Conservation (phyloP, 2,113 vertebrate genomes). For the Arizona elegans region DNA sequence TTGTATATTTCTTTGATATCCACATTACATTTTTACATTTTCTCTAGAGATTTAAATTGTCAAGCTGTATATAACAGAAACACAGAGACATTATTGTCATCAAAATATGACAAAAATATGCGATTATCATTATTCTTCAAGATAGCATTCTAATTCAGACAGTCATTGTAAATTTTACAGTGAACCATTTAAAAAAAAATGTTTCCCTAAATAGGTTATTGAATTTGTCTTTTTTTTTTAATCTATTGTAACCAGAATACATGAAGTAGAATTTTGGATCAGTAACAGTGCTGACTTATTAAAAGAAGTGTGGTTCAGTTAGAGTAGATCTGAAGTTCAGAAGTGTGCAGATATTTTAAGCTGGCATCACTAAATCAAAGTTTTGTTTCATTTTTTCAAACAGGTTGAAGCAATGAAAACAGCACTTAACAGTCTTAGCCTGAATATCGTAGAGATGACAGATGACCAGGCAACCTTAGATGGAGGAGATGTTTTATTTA, state of each 20-base stretch:
- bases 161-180: not conserved
- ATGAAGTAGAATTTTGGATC: not conserved
- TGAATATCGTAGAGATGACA: conserved; percentile 92
- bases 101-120: fast-evolving
- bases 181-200: not conserved
- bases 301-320: not conserved
- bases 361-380: not conserved
- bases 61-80: not conserved
- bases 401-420: conserved; percentile 85
- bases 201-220: not conserved
- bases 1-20: not conserved
- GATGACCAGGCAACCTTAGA: conserved; percentile 92
- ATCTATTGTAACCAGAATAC: not conserved
- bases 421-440: conserved; percentile 80
- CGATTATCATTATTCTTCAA: not conserved
- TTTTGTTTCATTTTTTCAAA: conserved; percentile 47
- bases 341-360: not conserved
- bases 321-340: not conserved
- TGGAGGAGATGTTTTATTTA: conserved; percentile 96
- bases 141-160: not conserved
- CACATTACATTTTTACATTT: not conserved
- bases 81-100: fast-evolving
- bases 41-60: not conserved
- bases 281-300: not conserved
- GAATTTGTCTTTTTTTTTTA: not conserved